Conservation (phyloP, 2,888 invertebrate genomes). For the Hypomecis punctinalis region DNA sequence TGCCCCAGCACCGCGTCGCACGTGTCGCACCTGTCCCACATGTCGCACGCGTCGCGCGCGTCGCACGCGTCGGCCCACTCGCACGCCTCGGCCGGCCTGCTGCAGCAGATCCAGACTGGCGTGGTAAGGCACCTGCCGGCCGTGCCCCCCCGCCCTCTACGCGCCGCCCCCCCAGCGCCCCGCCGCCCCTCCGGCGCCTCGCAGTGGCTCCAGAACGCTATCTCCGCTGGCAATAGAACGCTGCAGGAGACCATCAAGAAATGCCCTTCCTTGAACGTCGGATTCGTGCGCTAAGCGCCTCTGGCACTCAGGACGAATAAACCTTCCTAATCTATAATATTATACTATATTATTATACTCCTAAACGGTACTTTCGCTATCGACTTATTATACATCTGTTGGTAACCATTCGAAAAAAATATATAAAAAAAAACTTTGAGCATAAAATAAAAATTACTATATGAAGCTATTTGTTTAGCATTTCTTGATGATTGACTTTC, state of each 20-base stretch:
- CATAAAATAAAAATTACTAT: too few species aligned
- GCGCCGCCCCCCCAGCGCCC: conserved; percentile 77
- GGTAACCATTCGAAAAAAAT: too few species aligned
- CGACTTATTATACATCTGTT: too few species aligned
- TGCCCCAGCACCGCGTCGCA: conserved; percentile 87
- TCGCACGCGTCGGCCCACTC: conserved; percentile 84
- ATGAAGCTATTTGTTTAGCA: too few species aligned
- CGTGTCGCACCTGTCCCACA: conserved; percentile 52
- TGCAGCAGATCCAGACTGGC: conserved; percentile 96
- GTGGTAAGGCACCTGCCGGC: conserved; percentile 94
- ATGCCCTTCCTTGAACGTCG: conserved; percentile 91
- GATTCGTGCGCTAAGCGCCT: conserved; percentile 83
- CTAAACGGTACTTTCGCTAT: too few species aligned
- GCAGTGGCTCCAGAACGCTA: conserved; percentile 81
- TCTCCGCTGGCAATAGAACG: conserved; percentile 83
- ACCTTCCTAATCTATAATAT: background rate
- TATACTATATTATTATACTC: too few species aligned
- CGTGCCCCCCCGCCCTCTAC: conserved; percentile 87
- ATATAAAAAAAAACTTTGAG: too few species aligned
- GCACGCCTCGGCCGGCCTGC: conserved; percentile 88
- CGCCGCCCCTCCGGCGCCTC: conserved; percentile 85
- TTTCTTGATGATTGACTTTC: too few species aligned
- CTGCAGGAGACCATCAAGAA: conserved; percentile 87
- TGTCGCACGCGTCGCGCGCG: conserved; percentile 83
- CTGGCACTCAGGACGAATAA: conserved; percentile 1